These are phyloP conservation scores for Hyalella azteca DNA, from an alignment of 2,888 invertebrate genomes.

Conservation along the genomic window DNA sequence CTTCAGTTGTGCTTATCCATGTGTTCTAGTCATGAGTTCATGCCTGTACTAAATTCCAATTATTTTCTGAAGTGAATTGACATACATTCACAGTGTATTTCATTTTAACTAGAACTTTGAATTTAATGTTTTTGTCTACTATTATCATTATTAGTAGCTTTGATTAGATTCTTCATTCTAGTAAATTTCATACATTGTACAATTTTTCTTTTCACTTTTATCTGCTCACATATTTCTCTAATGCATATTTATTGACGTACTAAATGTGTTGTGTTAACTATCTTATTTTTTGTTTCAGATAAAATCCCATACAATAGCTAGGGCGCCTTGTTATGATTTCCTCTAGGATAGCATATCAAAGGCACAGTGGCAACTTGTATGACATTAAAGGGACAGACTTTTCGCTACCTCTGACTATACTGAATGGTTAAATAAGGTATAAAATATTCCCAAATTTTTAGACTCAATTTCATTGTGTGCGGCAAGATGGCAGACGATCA, in stretches of 20 bases:
- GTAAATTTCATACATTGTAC: not conserved
- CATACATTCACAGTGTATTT: no score
- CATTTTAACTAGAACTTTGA: no score
- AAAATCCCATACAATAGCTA: not conserved
- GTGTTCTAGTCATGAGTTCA: no score
- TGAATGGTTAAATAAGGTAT: not conserved
- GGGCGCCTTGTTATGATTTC: not conserved
- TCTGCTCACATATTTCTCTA: not conserved
- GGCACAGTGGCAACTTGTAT: not conserved
- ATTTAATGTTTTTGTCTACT: no score
- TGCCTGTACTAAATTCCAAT: no score
- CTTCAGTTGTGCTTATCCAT: no score
- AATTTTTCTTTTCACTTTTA: not conserved
- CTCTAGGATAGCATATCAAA: slow-evolving; percentile 12
- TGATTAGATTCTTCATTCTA: not conserved
- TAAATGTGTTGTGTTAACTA: not conserved
- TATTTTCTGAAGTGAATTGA: no score
- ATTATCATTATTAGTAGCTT: no score
- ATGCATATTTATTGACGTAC: not conserved
- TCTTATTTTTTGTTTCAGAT: not conserved
- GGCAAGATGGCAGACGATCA: not conserved
- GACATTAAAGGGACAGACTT: not conserved
- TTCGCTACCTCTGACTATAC: not conserved
- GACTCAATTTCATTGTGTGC: not conserved
- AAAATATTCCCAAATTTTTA: not conserved